These are phyloP conservation scores for Motacilla alba DNA, from an alignment of 2,113 vertebrate genomes.

Conservation along the genomic window DNA sequence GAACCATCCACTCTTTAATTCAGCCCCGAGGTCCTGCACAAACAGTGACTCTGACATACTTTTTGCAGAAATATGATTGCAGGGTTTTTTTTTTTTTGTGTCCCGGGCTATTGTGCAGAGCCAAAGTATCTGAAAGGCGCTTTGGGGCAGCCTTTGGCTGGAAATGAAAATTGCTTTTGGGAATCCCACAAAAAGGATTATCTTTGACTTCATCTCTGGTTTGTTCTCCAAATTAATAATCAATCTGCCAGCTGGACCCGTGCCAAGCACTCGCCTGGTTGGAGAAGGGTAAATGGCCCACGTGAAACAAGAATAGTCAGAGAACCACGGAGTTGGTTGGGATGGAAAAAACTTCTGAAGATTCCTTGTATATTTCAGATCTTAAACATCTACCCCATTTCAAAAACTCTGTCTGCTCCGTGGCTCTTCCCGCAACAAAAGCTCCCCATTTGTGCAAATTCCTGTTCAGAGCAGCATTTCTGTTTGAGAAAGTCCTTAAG, in stretches of 20 bases:
- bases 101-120: not conserved
- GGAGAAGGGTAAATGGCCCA: not conserved
- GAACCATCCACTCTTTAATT: not conserved
- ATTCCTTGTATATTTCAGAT: not conserved
- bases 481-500: not conserved
- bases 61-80: not conserved
- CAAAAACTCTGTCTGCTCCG: not conserved
- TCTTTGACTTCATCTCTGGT: conserved; percentile 60
- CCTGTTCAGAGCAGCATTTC: not conserved
- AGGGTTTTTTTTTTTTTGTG: not conserved
- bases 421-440: not conserved
- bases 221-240: conserved; percentile 66
- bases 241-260: conserved; percentile 21
- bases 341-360: not conserved
- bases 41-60: not conserved
- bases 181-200: conserved; percentile 66
- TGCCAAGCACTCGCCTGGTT: conserved; percentile 23
- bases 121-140: conserved; percentile 6
- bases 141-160: conserved; percentile 45
- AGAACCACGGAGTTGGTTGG: not conserved
- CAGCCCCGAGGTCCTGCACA: not conserved
- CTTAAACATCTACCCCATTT: not conserved
- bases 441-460: not conserved
- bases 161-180: conserved; percentile 70
- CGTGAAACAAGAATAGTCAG: not conserved